Evolutionary conservation across 1,140 invertebrate species (phyloP).

Genomic region (Panulirus ornatus): DNA sequence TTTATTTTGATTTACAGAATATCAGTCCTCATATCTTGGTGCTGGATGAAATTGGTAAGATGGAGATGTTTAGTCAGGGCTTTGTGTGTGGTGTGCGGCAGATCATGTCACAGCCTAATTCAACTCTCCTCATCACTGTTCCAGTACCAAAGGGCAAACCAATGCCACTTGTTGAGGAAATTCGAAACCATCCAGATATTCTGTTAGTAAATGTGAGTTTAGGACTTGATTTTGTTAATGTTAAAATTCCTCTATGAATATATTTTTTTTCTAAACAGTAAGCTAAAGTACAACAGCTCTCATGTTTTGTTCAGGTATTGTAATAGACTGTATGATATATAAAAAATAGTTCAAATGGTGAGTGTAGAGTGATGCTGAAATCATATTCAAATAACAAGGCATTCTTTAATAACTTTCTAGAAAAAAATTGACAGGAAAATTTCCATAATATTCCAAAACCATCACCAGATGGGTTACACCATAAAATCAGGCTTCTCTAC

Average conservation of each 20-base stretch:
- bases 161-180: slow-evolving; percentile 56
- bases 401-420: background rate
- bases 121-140: slow-evolving; percentile 39
- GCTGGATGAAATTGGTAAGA: slow-evolving; percentile 85
- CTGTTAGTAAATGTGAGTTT: slow-evolving; percentile 52
- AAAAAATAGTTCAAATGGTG: background rate
- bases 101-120: background rate
- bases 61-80: slow-evolving; percentile 83
- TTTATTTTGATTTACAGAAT: background rate
- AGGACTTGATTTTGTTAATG: background rate
- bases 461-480: no score
- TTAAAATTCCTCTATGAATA: background rate
- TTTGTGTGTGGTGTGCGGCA: slow-evolving; percentile 79
- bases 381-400: background rate
- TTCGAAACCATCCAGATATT: slow-evolving; percentile 15
- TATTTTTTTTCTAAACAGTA: background rate
- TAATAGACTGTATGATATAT: background rate
- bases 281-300: background rate
- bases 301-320: background rate
- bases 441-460: no score
- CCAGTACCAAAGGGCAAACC: slow-evolving; percentile 56
- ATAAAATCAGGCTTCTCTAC: no score
- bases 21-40: slow-evolving; percentile 78
- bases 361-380: background rate
- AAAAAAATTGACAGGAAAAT: no score